Base-by-base conservation (phyloP, 2,113 vertebrate species). In the Dromaius novaehollandiae region DNA sequence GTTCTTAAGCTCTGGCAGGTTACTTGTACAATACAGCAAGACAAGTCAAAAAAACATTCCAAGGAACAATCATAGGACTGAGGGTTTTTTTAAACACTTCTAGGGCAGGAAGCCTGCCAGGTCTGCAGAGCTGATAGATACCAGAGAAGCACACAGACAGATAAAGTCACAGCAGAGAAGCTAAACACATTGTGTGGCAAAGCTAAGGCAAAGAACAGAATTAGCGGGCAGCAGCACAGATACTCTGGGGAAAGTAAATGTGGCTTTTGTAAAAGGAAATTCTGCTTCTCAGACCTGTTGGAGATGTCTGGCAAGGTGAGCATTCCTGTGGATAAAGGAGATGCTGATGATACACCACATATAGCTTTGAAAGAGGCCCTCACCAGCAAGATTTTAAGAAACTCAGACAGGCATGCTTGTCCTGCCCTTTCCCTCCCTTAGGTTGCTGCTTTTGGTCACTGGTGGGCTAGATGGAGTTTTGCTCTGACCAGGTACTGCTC, bases 401-500 rank as follows among this genome's bases (percentile, higher is more conserved):
- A 69, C 22, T 11, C 12, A 13, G n/a, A 12, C 34, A 63, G 48
- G 69, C n/a, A 17, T 51, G 40, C 28, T 28, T 32, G 40, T 68
- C 65, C 40, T 68, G 40, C 42, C 65, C 25, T 44, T 44, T 20
- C 65, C 44, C 28, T 68, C 40, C 40, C 13, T 60, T 44, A 60
- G 34, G 6, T 46, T 28, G 68, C 51, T 63, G 46, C 19, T 64
- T 21, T 64, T 82, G 34, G 32, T 28, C 44, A 30, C 32, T 34
- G 9, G 34, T 56, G 19, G 18, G 40, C 48, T 82, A 44, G 5
- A 2, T 3, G 13, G 78, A 82, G 56, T 7, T 82, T 76, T 64
- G 5, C 19, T n/a, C 42, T 51, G 32, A 58, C 13, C 11, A 18
- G 3, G 7, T 70, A 44, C 9, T 0, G 0, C 30, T 56, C 56